Percentiles rank a stretch among this genome's conserved stretches.
phyloP scores from a whole-genome alignment of 2,888 invertebrate genomes.

The Leptopilina drosophilae region DNA sequence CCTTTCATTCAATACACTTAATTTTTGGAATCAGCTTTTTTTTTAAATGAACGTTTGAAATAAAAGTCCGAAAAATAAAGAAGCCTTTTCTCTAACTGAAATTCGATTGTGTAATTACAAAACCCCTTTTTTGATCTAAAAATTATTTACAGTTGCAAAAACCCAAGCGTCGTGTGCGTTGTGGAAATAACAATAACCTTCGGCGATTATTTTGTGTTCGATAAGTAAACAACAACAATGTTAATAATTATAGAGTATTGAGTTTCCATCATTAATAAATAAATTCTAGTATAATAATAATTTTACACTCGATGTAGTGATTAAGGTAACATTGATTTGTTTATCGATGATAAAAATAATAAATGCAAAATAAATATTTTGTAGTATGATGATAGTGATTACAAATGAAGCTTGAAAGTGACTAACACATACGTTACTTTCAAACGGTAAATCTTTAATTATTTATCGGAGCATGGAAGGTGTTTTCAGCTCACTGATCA shows the following conservation, averaged over 20 bases:
- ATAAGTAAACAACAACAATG: no score
- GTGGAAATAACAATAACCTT: not conserved
- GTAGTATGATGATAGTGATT: not conserved
- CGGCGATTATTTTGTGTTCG: not conserved
- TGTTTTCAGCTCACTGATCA: constrained; percentile 33
- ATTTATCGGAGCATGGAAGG: constrained; percentile 40
- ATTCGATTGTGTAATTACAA: no score
- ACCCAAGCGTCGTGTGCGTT: no score
- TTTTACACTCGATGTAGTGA: not conserved
- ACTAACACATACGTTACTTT: not conserved
- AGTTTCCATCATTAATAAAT: not conserved
- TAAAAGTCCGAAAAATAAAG: no score
- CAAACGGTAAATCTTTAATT: constrained; percentile 21
- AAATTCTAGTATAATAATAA: not conserved
- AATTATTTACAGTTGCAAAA: no score
- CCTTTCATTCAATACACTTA: no score
- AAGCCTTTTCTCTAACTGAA: no score
- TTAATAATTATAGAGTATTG: not conserved
- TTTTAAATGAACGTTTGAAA: no score
- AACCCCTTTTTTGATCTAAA: no score
- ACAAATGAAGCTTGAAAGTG: constrained; percentile 19
- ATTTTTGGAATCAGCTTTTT: no score
- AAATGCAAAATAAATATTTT: not conserved
- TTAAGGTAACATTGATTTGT: constrained; percentile 15
- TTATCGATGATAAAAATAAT: constrained; percentile 17